These are phyloP conservation scores for Sarcophaga caerulescens DNA, from an alignment of 2,888 invertebrate genomes.

Conservation along the genomic window DNA sequence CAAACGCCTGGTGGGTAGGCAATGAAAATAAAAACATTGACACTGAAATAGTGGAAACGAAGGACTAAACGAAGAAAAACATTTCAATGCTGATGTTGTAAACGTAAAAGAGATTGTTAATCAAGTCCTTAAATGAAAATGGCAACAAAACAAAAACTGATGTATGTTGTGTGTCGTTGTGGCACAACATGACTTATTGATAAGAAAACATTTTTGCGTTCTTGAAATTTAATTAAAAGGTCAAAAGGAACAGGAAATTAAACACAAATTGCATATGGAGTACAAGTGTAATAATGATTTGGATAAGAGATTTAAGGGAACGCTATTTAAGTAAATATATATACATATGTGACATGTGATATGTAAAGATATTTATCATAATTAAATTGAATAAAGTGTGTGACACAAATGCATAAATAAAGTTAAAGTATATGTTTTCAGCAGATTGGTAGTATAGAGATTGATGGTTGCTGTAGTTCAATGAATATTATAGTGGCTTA, in stretches of 20 bases:
- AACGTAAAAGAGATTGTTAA: background rate
- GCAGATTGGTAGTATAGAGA: too few species aligned
- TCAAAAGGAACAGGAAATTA: background rate
- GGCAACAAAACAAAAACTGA: background rate
- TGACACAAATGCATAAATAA: too few species aligned
- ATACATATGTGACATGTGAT: background rate
- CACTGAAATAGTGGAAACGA: background rate
- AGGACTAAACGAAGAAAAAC: background rate
- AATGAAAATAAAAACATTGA: background rate
- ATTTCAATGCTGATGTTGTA: background rate
- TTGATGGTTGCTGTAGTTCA: too few species aligned
- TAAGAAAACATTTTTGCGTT: constrained; percentile 4
- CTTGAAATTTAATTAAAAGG: constrained; percentile 19
- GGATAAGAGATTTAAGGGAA: background rate
- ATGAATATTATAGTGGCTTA: too few species aligned
- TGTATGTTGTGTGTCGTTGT: background rate
- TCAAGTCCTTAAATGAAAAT: constrained; percentile 21
- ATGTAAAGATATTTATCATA: too few species aligned
- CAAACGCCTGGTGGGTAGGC: constrained; percentile 13
- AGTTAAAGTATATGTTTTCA: background rate
- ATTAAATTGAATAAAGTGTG: too few species aligned
- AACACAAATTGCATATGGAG: background rate
- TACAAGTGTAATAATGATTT: background rate
- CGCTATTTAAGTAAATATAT: background rate
- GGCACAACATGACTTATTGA: background rate